phyloP scores from a whole-genome alignment of 2,113 vertebrate species.

The Notechis scutatus region DNA sequence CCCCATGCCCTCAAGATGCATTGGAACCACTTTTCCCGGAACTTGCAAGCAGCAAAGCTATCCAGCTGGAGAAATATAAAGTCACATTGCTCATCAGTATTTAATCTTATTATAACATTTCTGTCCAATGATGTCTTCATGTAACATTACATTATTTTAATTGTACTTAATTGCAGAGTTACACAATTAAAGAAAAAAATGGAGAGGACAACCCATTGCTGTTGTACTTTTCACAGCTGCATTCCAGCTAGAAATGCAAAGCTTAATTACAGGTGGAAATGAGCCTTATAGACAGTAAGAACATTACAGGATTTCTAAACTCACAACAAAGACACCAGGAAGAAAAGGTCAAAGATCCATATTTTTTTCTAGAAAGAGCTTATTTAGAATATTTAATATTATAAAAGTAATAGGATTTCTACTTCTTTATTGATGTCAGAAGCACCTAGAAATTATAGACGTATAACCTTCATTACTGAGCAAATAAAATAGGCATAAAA shows the following conservation, averaged over 20 bases:
- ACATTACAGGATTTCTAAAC: constrained; percentile 15
- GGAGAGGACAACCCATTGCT: not conserved
- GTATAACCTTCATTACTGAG: no score
- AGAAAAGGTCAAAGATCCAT: not conserved
- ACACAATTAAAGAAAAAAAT: not conserved
- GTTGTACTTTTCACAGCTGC: not conserved
- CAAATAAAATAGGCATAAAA: no score
- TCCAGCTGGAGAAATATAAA: not conserved
- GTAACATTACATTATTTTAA: not conserved
- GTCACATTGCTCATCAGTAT: not conserved
- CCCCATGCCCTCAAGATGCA: not conserved
- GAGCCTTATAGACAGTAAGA: constrained; percentile 17
- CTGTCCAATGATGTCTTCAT: not conserved
- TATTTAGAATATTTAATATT: constrained; percentile 1
- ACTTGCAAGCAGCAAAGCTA: not conserved
- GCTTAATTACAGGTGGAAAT: constrained; percentile 20
- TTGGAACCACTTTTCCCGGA: not conserved
- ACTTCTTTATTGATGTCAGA: no score
- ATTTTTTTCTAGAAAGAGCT: not conserved
- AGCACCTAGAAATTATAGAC: no score
- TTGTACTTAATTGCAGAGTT: not conserved
- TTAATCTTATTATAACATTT: not conserved
- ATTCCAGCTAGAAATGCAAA: not conserved
- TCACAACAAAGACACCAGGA: constrained; percentile 7
- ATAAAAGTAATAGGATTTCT: not conserved